Conservation (phyloP, 2,797 vertebrate species). For the Amniataba percoides region DNA sequence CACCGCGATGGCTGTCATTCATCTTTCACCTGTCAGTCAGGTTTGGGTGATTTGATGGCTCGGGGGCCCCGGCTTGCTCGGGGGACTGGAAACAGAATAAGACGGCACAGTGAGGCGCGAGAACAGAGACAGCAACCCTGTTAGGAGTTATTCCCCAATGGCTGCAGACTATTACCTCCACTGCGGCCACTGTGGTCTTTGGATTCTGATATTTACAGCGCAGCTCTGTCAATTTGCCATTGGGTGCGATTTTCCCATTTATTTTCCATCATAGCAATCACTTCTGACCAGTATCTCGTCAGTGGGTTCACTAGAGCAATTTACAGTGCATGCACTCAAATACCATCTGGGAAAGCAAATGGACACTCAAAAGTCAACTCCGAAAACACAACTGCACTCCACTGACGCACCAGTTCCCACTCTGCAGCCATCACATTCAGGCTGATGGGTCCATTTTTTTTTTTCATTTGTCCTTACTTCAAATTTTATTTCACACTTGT, state of each 20-base stretch:
- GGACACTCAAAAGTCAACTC: slow-evolving; percentile 15
- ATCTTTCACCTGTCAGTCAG: slow-evolving; percentile 55
- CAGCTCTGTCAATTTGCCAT: slow-evolving; percentile 33
- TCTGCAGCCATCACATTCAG: too few species aligned
- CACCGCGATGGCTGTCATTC: slow-evolving; percentile 52
- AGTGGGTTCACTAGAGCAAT: slow-evolving; percentile 27
- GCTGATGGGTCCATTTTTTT: neutral
- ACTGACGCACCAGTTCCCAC: slow-evolving; percentile 6
- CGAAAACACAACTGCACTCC: slow-evolving; percentile 10
- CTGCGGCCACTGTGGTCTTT: slow-evolving; percentile 1
- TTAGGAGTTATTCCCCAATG: slow-evolving; percentile 25
- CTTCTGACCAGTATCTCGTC: slow-evolving; percentile 45
- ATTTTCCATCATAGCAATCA: slow-evolving; percentile 50
- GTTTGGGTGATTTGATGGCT: slow-evolving; percentile 44
- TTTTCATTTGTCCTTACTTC: neutral
- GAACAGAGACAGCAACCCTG: slow-evolving; percentile 21
- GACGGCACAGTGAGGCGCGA: slow-evolving; percentile 4
- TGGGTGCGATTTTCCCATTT: slow-evolving; percentile 41
- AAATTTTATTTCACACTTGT: neutral
- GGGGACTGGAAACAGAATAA: slow-evolving; percentile 1
- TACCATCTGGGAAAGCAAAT: slow-evolving; percentile 23
- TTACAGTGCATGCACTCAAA: slow-evolving; percentile 27
- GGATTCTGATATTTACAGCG: slow-evolving; percentile 38
- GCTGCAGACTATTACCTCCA: slow-evolving; percentile 16
- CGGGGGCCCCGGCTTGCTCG: slow-evolving; percentile 10